These are phyloP conservation scores for Clarias laeviceps DNA, from an alignment of 2,797 vertebrate genomes.

Conservation along the genomic window DNA sequence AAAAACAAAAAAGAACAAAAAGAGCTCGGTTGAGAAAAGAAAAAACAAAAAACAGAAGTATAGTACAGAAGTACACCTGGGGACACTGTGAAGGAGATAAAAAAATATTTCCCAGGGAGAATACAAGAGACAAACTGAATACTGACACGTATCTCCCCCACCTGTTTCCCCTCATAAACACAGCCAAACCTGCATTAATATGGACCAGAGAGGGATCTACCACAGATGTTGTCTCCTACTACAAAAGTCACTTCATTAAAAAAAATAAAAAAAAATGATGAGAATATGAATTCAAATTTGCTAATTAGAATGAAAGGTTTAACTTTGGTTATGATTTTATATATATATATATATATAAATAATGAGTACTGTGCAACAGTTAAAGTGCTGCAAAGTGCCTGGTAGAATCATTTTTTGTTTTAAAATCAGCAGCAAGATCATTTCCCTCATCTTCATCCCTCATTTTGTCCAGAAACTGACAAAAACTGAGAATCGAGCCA, in stretches of 20 bases:
- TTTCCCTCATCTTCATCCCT: too few relatives aligned
- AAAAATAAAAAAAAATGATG: neutral
- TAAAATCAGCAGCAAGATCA: too few relatives aligned
- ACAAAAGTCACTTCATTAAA: neutral
- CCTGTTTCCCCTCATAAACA: constrained; percentile 5
- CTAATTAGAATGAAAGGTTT: neutral
- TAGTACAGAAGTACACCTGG: constrained; percentile 65
- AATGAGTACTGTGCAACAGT: too few relatives aligned
- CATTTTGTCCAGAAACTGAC: too few relatives aligned
- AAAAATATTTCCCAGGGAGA: constrained; percentile 60
- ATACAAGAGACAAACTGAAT: constrained; percentile 57
- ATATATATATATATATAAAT: too few relatives aligned
- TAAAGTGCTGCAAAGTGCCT: too few relatives aligned
- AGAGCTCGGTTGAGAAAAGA: constrained; percentile 74
- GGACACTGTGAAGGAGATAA: constrained; percentile 65
- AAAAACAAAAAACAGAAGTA: constrained; percentile 34
- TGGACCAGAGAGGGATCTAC: constrained; percentile 17
- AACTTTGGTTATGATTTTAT: neutral
- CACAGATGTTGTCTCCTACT: neutral
- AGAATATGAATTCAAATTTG: neutral
- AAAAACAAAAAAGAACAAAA: constrained; percentile 70
- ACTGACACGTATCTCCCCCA: neutral
- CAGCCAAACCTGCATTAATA: constrained; percentile 39
- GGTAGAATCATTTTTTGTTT: too few relatives aligned
- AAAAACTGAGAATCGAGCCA: too few relatives aligned